Evolutionary conservation across 2,888 invertebrate species (phyloP).

Genomic region (Netelia melanura): DNA sequence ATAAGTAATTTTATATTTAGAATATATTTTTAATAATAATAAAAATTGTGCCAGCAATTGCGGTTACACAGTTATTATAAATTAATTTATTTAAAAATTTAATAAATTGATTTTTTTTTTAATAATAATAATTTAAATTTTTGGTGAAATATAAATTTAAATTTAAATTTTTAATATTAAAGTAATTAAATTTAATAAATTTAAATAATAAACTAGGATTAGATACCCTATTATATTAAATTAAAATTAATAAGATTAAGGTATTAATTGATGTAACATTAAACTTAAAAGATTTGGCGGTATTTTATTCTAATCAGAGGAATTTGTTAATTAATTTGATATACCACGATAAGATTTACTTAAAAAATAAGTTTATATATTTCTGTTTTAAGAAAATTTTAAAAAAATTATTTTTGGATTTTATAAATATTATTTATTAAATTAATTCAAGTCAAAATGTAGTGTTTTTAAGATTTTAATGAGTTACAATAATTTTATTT

Average conservation of each 20-base stretch:
- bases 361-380: conserved; percentile 86
- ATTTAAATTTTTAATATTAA: conserved; percentile 8
- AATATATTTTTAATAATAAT: conserved; percentile 87
- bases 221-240: conserved; percentile 89
- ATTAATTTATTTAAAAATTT: conserved; percentile 86
- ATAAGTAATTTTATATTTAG: conserved; percentile 88
- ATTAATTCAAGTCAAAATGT: conserved; percentile 90
- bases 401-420: conserved; percentile 85
- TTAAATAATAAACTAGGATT: conserved; percentile 87
- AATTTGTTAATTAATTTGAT: conserved; percentile 88
- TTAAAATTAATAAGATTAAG: conserved; percentile 84
- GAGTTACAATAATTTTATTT: conserved; percentile 88
- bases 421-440: conserved; percentile 81
- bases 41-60: conserved; percentile 90
- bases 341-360: conserved; percentile 87
- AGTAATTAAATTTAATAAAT: conserved; percentile 71
- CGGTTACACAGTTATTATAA: conserved; percentile 89
- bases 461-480: conserved; percentile 87
- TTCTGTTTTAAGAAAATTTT: conserved; percentile 84
- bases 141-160: conserved; percentile 83
- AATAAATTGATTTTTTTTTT: conserved; percentile 88
- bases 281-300: conserved; percentile 90
- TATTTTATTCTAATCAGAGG: conserved; percentile 90
- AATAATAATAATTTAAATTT: conserved; percentile 77
- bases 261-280: conserved; percentile 84